Conservation (phyloP, 2,888 invertebrate species). For the Oeneis ivallda region DNA sequence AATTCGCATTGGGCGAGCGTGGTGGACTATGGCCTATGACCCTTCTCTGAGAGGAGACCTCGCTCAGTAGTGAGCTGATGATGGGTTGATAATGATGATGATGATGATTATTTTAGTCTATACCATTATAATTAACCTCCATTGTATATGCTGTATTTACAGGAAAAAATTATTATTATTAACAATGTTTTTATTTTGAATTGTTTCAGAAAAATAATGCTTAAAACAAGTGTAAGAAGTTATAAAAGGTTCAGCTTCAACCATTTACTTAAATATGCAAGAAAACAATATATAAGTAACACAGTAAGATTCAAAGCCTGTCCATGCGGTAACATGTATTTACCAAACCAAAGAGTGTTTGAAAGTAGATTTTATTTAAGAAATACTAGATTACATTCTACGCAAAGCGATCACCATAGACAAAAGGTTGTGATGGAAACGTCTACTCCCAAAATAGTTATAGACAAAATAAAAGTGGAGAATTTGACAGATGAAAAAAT, state of each 20-base stretch:
- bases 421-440: constrained; percentile 73
- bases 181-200: neutral
- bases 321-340: constrained; percentile 1
- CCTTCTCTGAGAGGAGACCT: too few species aligned
- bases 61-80: too few species aligned
- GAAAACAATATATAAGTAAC: constrained; percentile 1
- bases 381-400: constrained; percentile 57
- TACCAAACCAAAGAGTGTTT: constrained; percentile 24
- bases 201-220: constrained; percentile 2
- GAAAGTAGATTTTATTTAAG: constrained; percentile 24
- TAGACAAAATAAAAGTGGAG: constrained; percentile 55
- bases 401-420: constrained; percentile 69
- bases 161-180: too few species aligned
- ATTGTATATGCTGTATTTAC: too few species aligned
- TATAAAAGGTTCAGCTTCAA: neutral
- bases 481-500: constrained; percentile 50
- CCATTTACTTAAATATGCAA: constrained; percentile 6
- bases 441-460: constrained; percentile 61
- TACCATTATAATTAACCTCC: too few species aligned
- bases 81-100: too few species aligned
- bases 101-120: too few species aligned
- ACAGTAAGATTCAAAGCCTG: neutral
- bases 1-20: too few species aligned
- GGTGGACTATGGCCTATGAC: too few species aligned
- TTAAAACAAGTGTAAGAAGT: neutral